Base-by-base conservation (phyloP, 2,113 vertebrate genomes). In the Albula glossodonta region DNA sequence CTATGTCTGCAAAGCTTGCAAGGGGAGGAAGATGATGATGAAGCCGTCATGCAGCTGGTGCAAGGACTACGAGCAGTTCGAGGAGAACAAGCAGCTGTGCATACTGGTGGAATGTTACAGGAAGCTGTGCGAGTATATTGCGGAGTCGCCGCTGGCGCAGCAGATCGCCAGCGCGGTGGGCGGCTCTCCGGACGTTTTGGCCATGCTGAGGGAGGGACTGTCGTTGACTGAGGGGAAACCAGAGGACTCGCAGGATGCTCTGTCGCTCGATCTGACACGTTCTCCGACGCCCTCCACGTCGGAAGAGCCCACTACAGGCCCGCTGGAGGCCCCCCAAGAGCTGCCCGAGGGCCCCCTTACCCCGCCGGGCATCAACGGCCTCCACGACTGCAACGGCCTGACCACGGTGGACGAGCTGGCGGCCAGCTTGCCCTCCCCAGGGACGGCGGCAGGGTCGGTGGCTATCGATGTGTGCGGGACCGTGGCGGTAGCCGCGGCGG, bases 21-120 rank as follows among this genome's bases (percentile, higher is more conserved):
- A 97, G 92, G 98, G 98, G 89, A 98, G 97, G 94, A 97, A 98
- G 96, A 99, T 99, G 98, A 98, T 97, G 97, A 98, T 99, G 96
- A 99, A 98, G 92, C 98, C 98, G 1, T 99, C 98, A 50, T 99
- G 98, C 91, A 99, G 98, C 91, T 99, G 98, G 98, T 99, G 98
- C 93, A 99, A 99, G 93, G 98, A 99, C 96, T 99, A 99, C 49
- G 97, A 98, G 89, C 97, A 98, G 93, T 99, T 99, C 85, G 96
- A 98, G 94, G 98, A 99, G 90, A 99, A 99, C 90, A 94, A 96
- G 90, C 98, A 99, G 94, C 95, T 99, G 86, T 98, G 97, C 89
- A 95, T 99, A 92, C 93, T 99, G 13, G 98, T 99, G 91, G 97
- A 96, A 90, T 99, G 98, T 94, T 99, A 99, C 95, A 97, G 96